Percentiles rank a stretch among this genome's conserved stretches.
These are phyloP conservation scores for Drosophila longiperda DNA, from an alignment of 2,888 invertebrate species.

Conservation along the genomic window DNA sequence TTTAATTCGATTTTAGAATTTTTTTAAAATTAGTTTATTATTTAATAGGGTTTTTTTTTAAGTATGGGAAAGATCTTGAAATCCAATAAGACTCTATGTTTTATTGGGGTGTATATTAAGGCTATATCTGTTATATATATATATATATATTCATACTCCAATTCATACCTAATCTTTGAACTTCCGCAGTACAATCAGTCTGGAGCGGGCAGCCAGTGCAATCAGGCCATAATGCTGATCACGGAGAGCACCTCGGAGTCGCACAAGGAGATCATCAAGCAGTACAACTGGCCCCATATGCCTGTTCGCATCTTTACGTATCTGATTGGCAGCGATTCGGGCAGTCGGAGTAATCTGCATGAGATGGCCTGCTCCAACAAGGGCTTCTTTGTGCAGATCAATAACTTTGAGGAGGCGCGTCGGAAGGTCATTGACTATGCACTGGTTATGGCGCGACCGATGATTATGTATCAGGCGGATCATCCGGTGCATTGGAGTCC, in stretches of 20 bases:
- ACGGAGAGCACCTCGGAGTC: conserved; percentile 95
- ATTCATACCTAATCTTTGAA: not conserved
- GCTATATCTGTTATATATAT: not conserved
- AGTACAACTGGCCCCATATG: conserved; percentile 96
- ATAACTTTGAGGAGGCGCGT: conserved; percentile 94
- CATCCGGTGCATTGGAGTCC: conserved; percentile 98
- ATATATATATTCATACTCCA: no score
- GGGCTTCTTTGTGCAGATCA: conserved; percentile 93
- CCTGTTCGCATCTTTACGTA: conserved; percentile 98
- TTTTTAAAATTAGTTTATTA: not conserved
- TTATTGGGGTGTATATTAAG: not conserved
- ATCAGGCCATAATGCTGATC: conserved; percentile 98
- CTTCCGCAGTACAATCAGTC: conserved; percentile 91
- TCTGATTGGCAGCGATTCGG: conserved; percentile 96
- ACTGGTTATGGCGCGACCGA: conserved; percentile 96
- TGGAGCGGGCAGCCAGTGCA: conserved; percentile 95
- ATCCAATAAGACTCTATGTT: not conserved
- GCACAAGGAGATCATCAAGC: conserved; percentile 89
- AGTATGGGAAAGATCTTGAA: not conserved
- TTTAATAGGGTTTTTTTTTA: no score
- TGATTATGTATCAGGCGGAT: conserved; percentile 96
- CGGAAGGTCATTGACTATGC: conserved; percentile 97
- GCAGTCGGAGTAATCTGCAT: conserved; percentile 93
- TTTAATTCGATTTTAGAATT: no score
- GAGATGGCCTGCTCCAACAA: conserved; percentile 99